Conservation (phyloP, 2,113 vertebrate species). For the Paramormyrops kingsleyae region DNA sequence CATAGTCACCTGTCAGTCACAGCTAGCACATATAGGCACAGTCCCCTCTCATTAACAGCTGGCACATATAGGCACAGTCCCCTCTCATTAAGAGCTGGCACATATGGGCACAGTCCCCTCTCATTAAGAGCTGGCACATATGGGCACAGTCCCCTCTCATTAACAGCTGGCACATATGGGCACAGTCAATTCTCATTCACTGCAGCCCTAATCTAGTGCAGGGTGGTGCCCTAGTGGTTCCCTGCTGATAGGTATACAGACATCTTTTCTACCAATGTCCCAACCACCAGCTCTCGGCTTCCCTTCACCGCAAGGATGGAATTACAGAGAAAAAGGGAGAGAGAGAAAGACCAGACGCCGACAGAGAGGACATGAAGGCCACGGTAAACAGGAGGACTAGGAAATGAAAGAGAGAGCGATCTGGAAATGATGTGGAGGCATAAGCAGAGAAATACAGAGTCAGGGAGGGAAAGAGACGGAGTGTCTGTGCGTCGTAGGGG, state of each 20-base stretch:
- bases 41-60: too few species aligned
- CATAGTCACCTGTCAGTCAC: too few species aligned
- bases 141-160: too few species aligned
- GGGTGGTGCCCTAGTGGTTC: background rate
- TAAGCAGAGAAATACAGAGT: slow-evolving; percentile 6
- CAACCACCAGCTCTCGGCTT: slow-evolving; percentile 23
- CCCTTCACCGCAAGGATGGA: slow-evolving; percentile 2
- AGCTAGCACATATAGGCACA: too few species aligned
- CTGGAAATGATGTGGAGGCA: slow-evolving; percentile 14
- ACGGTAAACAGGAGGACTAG: background rate
- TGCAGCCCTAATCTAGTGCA: background rate
- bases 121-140: too few species aligned
- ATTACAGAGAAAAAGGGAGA: slow-evolving; percentile 9
- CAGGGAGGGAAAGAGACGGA: background rate
- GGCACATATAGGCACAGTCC: too few species aligned
- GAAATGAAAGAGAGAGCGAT: background rate
- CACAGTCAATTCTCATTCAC: background rate
- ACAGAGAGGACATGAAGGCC: slow-evolving; percentile 12
- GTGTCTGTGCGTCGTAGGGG: background rate
- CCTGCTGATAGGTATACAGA: slow-evolving; percentile 23
- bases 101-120: too few species aligned
- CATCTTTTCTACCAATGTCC: slow-evolving; percentile 25
- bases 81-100: too few species aligned
- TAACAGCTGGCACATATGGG: too few species aligned
- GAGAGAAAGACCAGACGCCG: background rate